Evolutionary conservation across 2,113 vertebrate species (phyloP).

Genomic region (Tauraco erythrolophus): DNA sequence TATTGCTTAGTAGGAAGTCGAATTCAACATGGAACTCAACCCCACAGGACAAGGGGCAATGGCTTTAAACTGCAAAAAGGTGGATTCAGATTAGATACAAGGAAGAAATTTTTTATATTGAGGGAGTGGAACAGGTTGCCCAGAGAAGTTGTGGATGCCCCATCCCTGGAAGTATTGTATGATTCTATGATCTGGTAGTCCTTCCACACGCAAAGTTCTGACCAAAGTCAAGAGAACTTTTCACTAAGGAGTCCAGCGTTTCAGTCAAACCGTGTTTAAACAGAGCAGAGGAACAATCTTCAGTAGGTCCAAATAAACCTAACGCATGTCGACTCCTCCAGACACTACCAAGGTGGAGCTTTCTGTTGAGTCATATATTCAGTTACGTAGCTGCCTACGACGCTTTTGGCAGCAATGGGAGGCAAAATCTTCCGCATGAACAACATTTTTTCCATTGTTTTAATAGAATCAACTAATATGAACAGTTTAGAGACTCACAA

Average conservation of each 20-base stretch:
- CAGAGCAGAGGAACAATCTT: fast-evolving
- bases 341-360: background rate
- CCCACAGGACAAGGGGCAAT: no score
- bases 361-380: background rate
- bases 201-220: background rate
- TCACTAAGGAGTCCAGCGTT: background rate
- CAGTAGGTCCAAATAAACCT: background rate
- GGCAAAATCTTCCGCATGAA: background rate
- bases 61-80: no score
- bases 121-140: no score
- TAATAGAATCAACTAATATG: background rate
- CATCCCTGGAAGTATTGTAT: no score
- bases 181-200: background rate
- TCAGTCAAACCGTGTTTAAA: background rate
- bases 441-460: background rate
- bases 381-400: background rate
- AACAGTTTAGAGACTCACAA: background rate
- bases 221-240: background rate
- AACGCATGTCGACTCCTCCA: background rate
- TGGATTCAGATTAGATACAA: no score
- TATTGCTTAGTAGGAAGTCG: background rate
- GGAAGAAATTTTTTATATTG: no score
- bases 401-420: background rate
- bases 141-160: no score
- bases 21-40: background rate